Conservation (phyloP, 2,797 vertebrate species). For the Mormyrops attenuatus region DNA sequence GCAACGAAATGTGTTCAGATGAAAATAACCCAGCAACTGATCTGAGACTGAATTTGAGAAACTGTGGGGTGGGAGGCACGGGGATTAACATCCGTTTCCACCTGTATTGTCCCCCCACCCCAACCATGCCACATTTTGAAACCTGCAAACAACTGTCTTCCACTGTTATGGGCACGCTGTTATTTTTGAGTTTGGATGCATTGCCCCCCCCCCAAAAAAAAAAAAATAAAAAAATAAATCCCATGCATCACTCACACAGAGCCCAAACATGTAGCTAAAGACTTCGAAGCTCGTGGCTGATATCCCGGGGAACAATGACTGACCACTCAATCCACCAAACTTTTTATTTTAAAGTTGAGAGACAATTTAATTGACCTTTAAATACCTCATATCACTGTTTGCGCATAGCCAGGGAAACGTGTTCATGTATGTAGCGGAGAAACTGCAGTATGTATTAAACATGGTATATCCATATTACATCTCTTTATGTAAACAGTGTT, state of each 20-base stretch:
- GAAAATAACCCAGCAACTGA: slow-evolving; percentile 10
- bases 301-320: slow-evolving; percentile 42
- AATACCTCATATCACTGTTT: slow-evolving; percentile 70
- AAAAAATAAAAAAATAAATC: slow-evolving; percentile 23
- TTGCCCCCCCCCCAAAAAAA: slow-evolving; percentile 17
- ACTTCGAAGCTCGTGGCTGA: slow-evolving; percentile 42
- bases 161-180: slow-evolving; percentile 47
- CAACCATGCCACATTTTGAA: neutral
- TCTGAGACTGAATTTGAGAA: slow-evolving; percentile 24
- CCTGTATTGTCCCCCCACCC: neutral
- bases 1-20: slow-evolving; percentile 24
- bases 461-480: slow-evolving; percentile 69
- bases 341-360: slow-evolving; percentile 22
- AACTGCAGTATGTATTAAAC: slow-evolving; percentile 62
- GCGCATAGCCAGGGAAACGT: slow-evolving; percentile 55
- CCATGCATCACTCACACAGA: slow-evolving; percentile 49
- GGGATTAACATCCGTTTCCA: neutral
- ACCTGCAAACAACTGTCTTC: slow-evolving; percentile 52
- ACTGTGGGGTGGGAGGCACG: neutral
- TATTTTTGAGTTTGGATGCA: slow-evolving; percentile 44
- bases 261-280: slow-evolving; percentile 48
- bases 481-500: slow-evolving; percentile 67
- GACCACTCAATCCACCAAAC: slow-evolving; percentile 46
- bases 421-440: slow-evolving; percentile 73
- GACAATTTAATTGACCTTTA: slow-evolving; percentile 43